Percentiles rank a stretch among this genome's conserved stretches.
phyloP scores from a whole-genome alignment of 2,797 vertebrate species.

The Gephyroberyx darwinii region DNA sequence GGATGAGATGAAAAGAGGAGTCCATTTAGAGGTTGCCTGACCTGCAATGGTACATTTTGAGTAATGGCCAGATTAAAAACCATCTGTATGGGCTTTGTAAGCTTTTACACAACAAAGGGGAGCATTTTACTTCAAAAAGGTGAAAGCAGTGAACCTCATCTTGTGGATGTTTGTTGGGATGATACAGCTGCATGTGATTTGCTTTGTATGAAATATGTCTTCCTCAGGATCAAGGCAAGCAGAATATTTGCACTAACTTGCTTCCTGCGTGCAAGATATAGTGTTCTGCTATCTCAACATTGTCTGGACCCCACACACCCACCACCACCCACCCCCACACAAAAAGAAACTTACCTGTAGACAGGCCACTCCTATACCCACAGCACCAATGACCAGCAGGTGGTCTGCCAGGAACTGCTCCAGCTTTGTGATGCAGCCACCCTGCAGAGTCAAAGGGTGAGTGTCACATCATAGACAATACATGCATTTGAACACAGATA shows the following conservation, averaged over 20 bases:
- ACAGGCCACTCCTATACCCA: slow-evolving; percentile 89
- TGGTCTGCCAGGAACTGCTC: slow-evolving; percentile 88
- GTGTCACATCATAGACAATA: slow-evolving; percentile 8
- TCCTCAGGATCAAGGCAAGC: background rate
- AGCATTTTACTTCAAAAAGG: background rate
- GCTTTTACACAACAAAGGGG: slow-evolving; percentile 21
- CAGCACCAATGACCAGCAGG: slow-evolving; percentile 86
- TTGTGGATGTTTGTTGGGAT: background rate
- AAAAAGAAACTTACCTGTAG: slow-evolving; percentile 90
- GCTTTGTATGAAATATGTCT: background rate
- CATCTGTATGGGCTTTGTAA: background rate
- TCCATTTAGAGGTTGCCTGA: slow-evolving; percentile 52
- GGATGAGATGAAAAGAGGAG: slow-evolving; percentile 47
- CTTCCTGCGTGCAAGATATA: no score
- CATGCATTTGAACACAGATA: background rate
- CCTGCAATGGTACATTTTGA: slow-evolving; percentile 43
- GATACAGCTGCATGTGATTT: background rate
- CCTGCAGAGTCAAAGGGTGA: slow-evolving; percentile 70
- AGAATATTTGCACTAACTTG: background rate
- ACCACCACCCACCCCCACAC: no score
- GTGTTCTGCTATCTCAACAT: background rate
- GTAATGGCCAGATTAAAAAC: slow-evolving; percentile 33
- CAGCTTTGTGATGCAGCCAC: slow-evolving; percentile 88
- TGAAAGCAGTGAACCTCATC: no score
- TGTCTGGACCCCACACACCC: background rate